Evolutionary conservation across 2,888 invertebrate species (phyloP).

Genomic region (Leptopterna dolabrata): DNA sequence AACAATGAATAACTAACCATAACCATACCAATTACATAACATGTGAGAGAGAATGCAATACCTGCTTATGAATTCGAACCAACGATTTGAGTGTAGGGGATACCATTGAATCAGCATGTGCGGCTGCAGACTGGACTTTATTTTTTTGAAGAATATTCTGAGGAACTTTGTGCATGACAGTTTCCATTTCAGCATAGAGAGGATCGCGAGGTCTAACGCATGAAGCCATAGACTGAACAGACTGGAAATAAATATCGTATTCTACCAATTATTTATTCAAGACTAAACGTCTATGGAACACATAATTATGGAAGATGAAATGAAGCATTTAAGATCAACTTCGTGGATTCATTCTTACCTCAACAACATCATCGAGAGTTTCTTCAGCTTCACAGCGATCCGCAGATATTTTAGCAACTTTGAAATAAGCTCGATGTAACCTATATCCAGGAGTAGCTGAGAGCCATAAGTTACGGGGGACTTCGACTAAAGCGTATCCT

Average conservation of each 20-base stretch:
- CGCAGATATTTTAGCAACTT: conserved; percentile 91
- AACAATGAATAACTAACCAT: neutral
- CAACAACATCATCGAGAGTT: conserved; percentile 92
- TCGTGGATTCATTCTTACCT: conserved; percentile 71
- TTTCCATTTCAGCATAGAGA: conserved; percentile 84
- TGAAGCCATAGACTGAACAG: conserved; percentile 83
- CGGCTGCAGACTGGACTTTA: conserved; percentile 67
- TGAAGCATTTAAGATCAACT: no score
- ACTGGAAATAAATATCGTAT: conserved; percentile 67
- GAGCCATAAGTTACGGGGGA: conserved; percentile 92
- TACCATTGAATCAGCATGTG: conserved; percentile 72
- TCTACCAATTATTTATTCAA: neutral
- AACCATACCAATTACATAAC: no score
- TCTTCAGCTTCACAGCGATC: conserved; percentile 98
- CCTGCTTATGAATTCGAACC: conserved; percentile 90
- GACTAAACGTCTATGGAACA: no score
- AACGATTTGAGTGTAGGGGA: conserved; percentile 85
- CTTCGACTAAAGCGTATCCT: conserved; percentile 95
- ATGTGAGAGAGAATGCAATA: conserved; percentile 65
- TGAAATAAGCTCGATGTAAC: conserved; percentile 89
- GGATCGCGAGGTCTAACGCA: conserved; percentile 82
- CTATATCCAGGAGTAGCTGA: conserved; percentile 87
- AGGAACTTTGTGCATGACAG: conserved; percentile 89
- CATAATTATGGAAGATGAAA: no score
- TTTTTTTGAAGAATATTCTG: conserved; percentile 78